Conservation (phyloP, 2,888 invertebrate genomes). For the Orthosia cruda region DNA sequence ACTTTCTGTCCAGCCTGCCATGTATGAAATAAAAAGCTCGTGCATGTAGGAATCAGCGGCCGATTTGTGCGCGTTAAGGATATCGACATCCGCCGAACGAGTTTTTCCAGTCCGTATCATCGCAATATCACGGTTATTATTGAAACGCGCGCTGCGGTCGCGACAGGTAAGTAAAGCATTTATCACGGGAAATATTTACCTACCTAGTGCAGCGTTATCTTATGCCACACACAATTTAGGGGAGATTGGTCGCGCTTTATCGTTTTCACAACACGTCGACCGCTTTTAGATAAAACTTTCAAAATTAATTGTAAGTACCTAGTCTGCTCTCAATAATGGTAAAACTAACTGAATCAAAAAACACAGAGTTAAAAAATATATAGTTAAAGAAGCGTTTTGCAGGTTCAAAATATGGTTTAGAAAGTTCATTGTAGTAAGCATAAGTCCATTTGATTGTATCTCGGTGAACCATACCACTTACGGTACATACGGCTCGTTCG, state of each 20-base stretch:
- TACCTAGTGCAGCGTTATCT: slow-evolving; percentile 81
- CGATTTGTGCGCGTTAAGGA: slow-evolving; percentile 87
- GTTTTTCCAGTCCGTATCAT: slow-evolving; percentile 92
- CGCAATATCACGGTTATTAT: slow-evolving; percentile 92
- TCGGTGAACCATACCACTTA: slow-evolving; percentile 83
- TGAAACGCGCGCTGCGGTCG: slow-evolving; percentile 89
- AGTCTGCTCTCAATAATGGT: neutral
- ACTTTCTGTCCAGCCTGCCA: slow-evolving; percentile 58
- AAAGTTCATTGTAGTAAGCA: slow-evolving; percentile 83
- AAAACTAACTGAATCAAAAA: slow-evolving; percentile 10
- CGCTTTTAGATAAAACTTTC: slow-evolving; percentile 53
- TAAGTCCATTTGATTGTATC: slow-evolving; percentile 86
- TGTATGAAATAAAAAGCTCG: slow-evolving; percentile 69
- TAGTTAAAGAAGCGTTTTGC: slow-evolving; percentile 46
- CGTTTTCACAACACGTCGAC: slow-evolving; percentile 68
- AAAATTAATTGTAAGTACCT: slow-evolving; percentile 18
- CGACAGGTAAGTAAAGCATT: slow-evolving; percentile 91
- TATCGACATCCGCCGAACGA: slow-evolving; percentile 91
- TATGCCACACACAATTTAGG: slow-evolving; percentile 76
- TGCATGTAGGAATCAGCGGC: slow-evolving; percentile 66
- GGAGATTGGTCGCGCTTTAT: slow-evolving; percentile 78
- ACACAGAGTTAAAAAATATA: slow-evolving; percentile 2
- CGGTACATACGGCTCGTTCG: slow-evolving; percentile 81
- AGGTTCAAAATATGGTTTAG: slow-evolving; percentile 81
- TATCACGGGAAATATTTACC: slow-evolving; percentile 89